These are phyloP conservation scores for Drosophila gaucha DNA, from an alignment of 2,888 invertebrate species.

Conservation along the genomic window DNA sequence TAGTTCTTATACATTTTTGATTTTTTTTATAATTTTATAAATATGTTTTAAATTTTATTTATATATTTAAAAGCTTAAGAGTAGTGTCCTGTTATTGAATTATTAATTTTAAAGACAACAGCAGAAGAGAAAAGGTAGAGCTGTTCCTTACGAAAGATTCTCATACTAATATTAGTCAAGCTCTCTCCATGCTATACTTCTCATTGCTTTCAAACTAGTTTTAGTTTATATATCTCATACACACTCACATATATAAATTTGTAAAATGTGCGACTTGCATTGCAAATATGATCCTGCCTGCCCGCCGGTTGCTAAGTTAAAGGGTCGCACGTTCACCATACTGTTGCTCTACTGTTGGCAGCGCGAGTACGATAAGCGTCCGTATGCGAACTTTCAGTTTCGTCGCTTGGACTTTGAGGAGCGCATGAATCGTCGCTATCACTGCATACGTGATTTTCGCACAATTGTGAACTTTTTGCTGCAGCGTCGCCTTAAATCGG, in stretches of 20 bases:
- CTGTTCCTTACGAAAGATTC: not conserved
- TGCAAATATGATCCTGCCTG: conserved; percentile 38
- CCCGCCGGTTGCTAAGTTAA: not conserved
- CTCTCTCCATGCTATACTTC: not conserved
- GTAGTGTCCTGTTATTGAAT: too few species aligned
- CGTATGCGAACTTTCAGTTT: conserved; percentile 77
- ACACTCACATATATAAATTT: conserved; percentile 1
- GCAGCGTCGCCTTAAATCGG: conserved; percentile 33
- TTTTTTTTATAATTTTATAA: too few species aligned
- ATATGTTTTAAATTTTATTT: too few species aligned
- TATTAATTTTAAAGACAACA: too few species aligned
- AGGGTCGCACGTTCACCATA: conserved; percentile 40
- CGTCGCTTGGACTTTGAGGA: conserved; percentile 72
- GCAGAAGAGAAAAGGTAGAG: too few species aligned
- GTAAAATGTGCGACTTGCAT: conserved; percentile 61
- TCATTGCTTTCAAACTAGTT: conserved; percentile 10
- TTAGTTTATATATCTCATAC: not conserved
- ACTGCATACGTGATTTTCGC: conserved; percentile 67
- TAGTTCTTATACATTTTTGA: too few species aligned
- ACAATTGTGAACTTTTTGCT: conserved; percentile 71
- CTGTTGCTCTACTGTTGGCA: conserved; percentile 83
- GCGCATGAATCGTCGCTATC: conserved; percentile 69
- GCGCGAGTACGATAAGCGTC: conserved; percentile 81
- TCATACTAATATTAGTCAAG: not conserved
- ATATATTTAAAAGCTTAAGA: too few species aligned